phyloP scores from a whole-genome alignment of 2,113 vertebrate genomes.

The Dermatemys mawii region DNA sequence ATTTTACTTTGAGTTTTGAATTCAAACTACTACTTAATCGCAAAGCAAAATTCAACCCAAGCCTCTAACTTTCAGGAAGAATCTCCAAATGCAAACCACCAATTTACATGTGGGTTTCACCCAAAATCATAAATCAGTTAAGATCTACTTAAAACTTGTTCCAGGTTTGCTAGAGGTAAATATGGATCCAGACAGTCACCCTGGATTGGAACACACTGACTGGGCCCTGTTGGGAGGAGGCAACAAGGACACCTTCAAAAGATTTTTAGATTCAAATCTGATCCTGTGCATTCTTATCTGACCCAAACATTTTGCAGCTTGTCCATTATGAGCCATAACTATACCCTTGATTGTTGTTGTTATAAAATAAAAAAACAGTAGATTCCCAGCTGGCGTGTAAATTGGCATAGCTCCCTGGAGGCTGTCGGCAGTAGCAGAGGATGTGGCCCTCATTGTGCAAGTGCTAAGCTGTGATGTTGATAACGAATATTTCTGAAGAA shows the following conservation, averaged over 20 bases:
- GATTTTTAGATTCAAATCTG: not conserved
- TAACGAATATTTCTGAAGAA: not conserved
- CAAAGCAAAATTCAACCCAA: not conserved
- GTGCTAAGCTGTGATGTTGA: not conserved
- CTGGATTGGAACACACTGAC: not conserved
- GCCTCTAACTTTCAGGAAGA: not conserved
- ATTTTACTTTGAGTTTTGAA: not conserved
- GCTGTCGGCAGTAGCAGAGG: not conserved
- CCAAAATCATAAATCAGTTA: not conserved
- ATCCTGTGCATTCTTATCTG: not conserved
- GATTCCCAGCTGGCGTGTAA: not conserved
- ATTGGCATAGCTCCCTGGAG: not conserved
- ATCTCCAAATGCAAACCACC: not conserved
- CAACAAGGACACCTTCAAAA: not conserved
- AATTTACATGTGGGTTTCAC: not conserved
- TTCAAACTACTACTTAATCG: not conserved
- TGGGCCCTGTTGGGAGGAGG: not conserved
- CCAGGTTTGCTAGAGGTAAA: not conserved
- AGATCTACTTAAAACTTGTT: not conserved
- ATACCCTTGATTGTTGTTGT: not conserved
- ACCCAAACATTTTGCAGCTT: not conserved
- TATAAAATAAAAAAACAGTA: not conserved
- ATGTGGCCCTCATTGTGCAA: not conserved
- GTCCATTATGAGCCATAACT: not conserved
- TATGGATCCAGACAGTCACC: not conserved